Percentiles rank a stretch among this genome's conserved stretches.
These are phyloP conservation scores for Rallus crepitans DNA, from an alignment of 2,797 vertebrate genomes.

Conservation along the genomic window DNA sequence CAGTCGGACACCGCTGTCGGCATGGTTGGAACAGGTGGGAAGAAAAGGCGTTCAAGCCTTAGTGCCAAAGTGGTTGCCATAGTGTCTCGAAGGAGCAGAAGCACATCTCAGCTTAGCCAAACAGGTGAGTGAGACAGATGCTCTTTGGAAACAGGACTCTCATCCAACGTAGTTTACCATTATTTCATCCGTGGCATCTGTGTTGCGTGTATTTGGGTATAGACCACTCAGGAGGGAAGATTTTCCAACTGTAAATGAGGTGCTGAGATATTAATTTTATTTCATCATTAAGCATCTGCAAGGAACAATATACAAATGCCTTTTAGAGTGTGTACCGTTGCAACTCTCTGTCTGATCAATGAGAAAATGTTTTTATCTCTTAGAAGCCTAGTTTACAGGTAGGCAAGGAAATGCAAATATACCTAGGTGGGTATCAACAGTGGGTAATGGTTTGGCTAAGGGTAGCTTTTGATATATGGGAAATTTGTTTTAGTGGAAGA, in stretches of 20 bases:
- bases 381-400: conserved; percentile 17
- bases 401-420: conserved; percentile 62
- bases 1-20: conserved; percentile 98
- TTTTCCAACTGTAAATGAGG: neutral
- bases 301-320: neutral
- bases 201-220: neutral
- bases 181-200: neutral
- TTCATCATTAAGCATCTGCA: neutral
- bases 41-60: conserved; percentile 95
- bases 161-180: neutral
- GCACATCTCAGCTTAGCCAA: conserved; percentile 95
- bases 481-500: neutral
- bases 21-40: conserved; percentile 88
- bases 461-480: neutral
- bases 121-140: conserved; percentile 84
- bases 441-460: neutral
- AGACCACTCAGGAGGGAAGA: neutral
- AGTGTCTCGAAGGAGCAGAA: conserved; percentile 93
- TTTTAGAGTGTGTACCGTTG: neutral
- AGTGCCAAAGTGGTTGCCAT: conserved; percentile 96
- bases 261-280: neutral
- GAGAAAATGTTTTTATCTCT: neutral
- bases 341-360: neutral
- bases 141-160: neutral
- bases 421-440: neutral